phyloP scores from a whole-genome alignment of 2,797 vertebrate genomes.

The Molossus molossus region DNA sequence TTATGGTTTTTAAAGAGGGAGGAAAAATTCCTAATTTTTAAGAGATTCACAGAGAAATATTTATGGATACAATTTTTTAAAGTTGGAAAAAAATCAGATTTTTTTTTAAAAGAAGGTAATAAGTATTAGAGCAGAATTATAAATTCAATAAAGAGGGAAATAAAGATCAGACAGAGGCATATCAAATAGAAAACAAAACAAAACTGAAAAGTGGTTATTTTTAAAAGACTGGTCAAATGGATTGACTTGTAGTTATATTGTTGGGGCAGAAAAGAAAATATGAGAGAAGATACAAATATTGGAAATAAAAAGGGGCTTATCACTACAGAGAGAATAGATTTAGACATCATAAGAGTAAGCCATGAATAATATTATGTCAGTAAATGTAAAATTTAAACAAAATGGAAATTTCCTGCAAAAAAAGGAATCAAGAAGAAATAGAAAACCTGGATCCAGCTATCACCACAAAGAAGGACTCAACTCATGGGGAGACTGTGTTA shows the following conservation, averaged over 20 bases:
- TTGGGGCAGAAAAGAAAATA: slow-evolving; percentile 7
- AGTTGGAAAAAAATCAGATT: neutral
- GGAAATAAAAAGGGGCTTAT: neutral
- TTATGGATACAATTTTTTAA: slow-evolving; percentile 1
- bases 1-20: neutral
- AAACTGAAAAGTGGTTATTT: neutral
- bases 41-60: neutral
- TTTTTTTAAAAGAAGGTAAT: slow-evolving; percentile 23
- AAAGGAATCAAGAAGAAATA: neutral
- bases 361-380: neutral
- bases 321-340: neutral
- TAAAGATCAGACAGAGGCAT: neutral
- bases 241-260: neutral
- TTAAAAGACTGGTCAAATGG: neutral
- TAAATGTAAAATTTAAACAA: slow-evolving; percentile 13
- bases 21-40: neutral
- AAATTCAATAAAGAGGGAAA: slow-evolving; percentile 6
- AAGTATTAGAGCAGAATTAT: neutral
- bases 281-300: neutral
- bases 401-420: neutral
- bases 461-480: slow-evolving; percentile 11
- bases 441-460: neutral
- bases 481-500: neutral
- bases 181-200: neutral
- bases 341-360: neutral